Evolutionary conservation across 2,888 invertebrate species (phyloP).

Genomic region (Drosophila recens): DNA sequence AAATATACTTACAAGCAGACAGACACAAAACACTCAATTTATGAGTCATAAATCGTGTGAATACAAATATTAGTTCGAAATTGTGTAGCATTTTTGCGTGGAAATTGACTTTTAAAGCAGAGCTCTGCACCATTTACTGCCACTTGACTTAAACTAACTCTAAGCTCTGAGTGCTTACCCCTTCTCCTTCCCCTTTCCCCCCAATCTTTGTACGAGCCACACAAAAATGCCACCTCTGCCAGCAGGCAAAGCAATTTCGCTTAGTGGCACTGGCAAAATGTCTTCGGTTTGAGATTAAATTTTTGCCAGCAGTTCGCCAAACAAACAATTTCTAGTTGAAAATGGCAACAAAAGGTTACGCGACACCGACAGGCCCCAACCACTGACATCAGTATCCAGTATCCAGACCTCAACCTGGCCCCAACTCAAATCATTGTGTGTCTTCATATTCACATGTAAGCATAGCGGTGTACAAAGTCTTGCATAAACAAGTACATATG

Average conservation of each 20-base stretch:
- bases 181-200: not conserved
- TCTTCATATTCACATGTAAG: slow-evolving; percentile 45
- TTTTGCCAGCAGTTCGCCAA: slow-evolving; percentile 62
- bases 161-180: not conserved
- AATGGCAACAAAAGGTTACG: slow-evolving; percentile 55
- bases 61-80: slow-evolving; percentile 47
- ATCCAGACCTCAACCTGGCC: not conserved
- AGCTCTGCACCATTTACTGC: slow-evolving; percentile 44
- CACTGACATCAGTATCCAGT: not conserved
- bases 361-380: slow-evolving; percentile 30
- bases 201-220: slow-evolving; percentile 14
- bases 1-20: not conserved
- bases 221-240: slow-evolving; percentile 63
- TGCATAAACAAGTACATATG: slow-evolving; percentile 13
- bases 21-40: slow-evolving; percentile 46
- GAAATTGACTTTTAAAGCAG: slow-evolving; percentile 27
- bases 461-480: slow-evolving; percentile 16
- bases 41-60: slow-evolving; percentile 55
- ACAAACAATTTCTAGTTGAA: slow-evolving; percentile 73
- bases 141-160: slow-evolving; percentile 38
- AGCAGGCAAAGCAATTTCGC: slow-evolving; percentile 53
- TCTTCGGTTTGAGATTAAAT: slow-evolving; percentile 64
- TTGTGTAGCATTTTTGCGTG: slow-evolving; percentile 27
- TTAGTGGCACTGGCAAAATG: slow-evolving; percentile 51
- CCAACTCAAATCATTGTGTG: slow-evolving; percentile 38